phyloP scores from a whole-genome alignment of 1,140 invertebrate genomes.

The Drosophila funebris region DNA sequence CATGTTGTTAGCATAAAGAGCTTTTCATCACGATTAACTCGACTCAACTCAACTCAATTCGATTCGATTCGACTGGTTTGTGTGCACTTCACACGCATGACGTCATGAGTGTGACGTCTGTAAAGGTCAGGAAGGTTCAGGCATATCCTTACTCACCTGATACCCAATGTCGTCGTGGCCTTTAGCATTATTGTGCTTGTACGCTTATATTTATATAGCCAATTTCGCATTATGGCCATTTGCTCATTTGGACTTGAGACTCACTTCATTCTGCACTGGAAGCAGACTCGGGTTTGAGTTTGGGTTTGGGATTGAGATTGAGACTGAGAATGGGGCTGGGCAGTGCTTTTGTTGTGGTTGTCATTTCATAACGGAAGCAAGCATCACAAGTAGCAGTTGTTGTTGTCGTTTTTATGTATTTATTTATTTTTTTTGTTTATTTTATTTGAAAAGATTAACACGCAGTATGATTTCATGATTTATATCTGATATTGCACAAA shows the following conservation, averaged over 20 bases:
- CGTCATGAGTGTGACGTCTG: conserved; percentile 37
- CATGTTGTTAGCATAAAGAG: conserved; percentile 9
- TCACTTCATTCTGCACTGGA: conserved; percentile 15
- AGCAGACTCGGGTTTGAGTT: neutral
- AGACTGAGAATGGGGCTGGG: conserved; percentile 1
- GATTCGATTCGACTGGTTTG: neutral
- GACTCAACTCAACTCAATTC: too few relatives aligned
- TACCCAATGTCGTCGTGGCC: conserved; percentile 19
- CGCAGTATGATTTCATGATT: conserved; percentile 66
- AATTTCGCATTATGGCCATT: conserved; percentile 47
- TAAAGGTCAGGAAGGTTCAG: conserved; percentile 28
- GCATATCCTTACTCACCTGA: neutral
- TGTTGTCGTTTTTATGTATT: neutral
- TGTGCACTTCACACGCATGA: conserved; percentile 19
- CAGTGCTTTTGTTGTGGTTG: conserved; percentile 28
- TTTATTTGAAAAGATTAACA: conserved; percentile 69
- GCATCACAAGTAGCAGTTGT: conserved; percentile 33
- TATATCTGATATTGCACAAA: conserved; percentile 68
- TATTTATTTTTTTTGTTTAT: conserved; percentile 42
- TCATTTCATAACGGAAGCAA: conserved; percentile 61
- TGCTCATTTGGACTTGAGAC: conserved; percentile 21
- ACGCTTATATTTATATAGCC: conserved; percentile 36
- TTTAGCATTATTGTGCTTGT: conserved; percentile 24
- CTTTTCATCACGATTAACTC: neutral
- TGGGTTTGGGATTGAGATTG: conserved; percentile 1